phyloP scores from a whole-genome alignment of 2,888 invertebrate genomes.

The Anodontia alba region DNA sequence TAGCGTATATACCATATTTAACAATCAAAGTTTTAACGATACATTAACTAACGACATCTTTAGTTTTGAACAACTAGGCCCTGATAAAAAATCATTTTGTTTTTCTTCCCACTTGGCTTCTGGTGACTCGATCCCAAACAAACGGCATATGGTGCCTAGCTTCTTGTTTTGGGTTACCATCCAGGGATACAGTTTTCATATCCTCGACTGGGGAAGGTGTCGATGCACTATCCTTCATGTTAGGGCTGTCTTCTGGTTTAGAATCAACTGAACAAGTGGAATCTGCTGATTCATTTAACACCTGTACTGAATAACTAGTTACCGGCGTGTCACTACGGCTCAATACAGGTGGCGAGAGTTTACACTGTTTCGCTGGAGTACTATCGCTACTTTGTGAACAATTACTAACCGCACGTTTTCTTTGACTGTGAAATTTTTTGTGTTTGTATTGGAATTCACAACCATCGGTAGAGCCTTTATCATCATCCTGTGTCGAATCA shows the following conservation, averaged over 20 bases:
- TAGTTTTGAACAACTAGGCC: no score
- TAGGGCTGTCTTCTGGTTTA: background rate
- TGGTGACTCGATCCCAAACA: conserved; percentile 76
- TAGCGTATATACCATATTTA: no score
- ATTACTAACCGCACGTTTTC: conserved; percentile 57
- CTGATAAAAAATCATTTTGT: conserved; percentile 35
- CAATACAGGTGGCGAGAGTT: conserved; percentile 12
- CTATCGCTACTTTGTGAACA: conserved; percentile 33
- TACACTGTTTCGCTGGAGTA: conserved; percentile 35
- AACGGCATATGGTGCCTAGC: conserved; percentile 71
- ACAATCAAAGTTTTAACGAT: no score
- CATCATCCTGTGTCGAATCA: conserved; percentile 21
- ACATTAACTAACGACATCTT: no score
- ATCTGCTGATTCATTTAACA: background rate
- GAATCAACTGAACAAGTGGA: conserved; percentile 5
- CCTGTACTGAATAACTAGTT: background rate
- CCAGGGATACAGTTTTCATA: background rate
- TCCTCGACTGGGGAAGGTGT: background rate
- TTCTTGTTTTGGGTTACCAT: conserved; percentile 42
- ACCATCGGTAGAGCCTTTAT: conserved; percentile 45
- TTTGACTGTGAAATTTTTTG: conserved; percentile 75
- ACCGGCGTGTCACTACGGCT: background rate
- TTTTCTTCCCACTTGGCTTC: conserved; percentile 71
- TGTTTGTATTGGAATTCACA: conserved; percentile 70
- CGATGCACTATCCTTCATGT: background rate